phyloP scores from a whole-genome alignment of 2,797 vertebrate genomes.

The Chromobotia macracanthus region DNA sequence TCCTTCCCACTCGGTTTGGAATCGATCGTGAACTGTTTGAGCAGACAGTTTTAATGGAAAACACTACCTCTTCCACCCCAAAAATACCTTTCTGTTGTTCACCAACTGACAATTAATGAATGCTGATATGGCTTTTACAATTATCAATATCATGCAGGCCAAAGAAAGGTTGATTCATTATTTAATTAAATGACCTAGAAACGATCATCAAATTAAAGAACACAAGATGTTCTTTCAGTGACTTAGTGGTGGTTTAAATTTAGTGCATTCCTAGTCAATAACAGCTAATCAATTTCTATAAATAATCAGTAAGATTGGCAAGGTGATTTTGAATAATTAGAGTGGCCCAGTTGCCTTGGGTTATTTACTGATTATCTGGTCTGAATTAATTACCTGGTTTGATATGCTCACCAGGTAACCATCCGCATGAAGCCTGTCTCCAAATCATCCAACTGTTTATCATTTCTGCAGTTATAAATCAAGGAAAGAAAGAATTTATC shows the following conservation, averaged over 20 bases:
- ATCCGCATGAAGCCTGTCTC: not conserved
- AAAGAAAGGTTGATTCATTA: conserved; percentile 2
- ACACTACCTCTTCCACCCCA: not conserved
- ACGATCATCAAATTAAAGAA: not conserved
- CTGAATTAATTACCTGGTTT: conserved; percentile 26
- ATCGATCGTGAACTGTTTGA: not conserved
- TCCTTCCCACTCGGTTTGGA: not conserved
- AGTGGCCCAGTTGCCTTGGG: conserved; percentile 1
- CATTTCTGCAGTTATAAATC: not conserved
- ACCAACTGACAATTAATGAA: conserved; percentile 2
- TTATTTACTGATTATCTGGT: not conserved
- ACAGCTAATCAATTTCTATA: conserved; percentile 21
- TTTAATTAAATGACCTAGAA: conserved; percentile 3
- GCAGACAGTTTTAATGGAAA: conserved; percentile 6
- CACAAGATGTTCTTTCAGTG: conserved; percentile 6
- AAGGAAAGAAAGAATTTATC: not conserved
- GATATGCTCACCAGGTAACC: conserved; percentile 5
- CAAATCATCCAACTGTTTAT: not conserved
- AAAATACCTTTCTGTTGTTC: conserved; percentile 15
- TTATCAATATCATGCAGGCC: not conserved
- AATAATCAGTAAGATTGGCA: conserved; percentile 17
- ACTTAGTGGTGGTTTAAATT: not conserved
- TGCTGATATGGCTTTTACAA: conserved; percentile 18
- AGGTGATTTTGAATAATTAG: conserved; percentile 14
- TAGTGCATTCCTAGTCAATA: not conserved